Base-by-base conservation (phyloP, 2,888 invertebrate species). In the Cerastis leucographa region DNA sequence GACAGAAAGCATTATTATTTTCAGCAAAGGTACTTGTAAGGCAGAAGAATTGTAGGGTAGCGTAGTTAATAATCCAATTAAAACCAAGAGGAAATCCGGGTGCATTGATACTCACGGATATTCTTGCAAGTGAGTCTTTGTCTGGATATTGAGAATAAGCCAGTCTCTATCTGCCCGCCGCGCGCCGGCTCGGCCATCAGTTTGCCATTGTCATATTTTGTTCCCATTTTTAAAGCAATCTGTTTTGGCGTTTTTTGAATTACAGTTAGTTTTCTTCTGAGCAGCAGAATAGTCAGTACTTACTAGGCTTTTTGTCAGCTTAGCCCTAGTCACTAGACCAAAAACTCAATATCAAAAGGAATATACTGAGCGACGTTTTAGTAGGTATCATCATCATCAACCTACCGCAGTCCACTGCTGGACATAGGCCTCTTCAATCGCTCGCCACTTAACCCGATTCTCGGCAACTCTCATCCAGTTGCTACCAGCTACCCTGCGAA, bases 91-190 rank as follows among this genome's bases (percentile, higher is more conserved):
- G 35, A 74, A 70, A 77, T 46, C 69, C 61, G 56, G 46, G 29
- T 7, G 71, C 67, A 74, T 70, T 78, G 51, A 72, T 64, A 71
- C 69, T 71, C 77, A 51, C 46, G 22, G 69, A 73, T 64, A 71
- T 72, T 71, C 77, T 51, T 49, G 35, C 25, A 73, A 70, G 25
- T 66, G 40, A 74, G 78, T 69, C 64, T 72, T 80, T 49, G 46
- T 71, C 74, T 71, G 85, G 78, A 85, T 85, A 85, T 82, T 84
- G 70, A n/a, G 59, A 62, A 66, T 82, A 66, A 66, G 68, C 61
- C 67, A 35, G 71, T 42, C 17, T 71, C 49, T 5, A 17, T 25
- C n/a, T 42, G 25, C 54, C 22, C 29, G 49, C 49, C 9, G 35
- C 35, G 35, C 14, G 29, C 65, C 29, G 56, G 42, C 61, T 42